Conservation (phyloP, 2,797 vertebrate genomes). For the Psittacula derbiana region DNA sequence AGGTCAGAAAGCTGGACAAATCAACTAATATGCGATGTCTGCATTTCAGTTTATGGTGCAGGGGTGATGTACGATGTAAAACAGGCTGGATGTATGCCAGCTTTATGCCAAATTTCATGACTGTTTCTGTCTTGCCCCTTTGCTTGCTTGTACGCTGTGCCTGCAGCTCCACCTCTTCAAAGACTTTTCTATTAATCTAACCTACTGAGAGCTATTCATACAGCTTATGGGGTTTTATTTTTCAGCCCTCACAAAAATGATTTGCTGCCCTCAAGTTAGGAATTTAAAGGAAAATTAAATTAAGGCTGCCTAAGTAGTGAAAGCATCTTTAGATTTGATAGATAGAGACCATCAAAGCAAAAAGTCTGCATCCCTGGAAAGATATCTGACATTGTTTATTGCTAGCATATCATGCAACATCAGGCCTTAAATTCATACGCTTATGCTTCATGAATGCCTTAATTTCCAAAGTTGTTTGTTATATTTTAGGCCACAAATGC, state of each 20-base stretch:
- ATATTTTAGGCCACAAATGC: not conserved
- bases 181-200: constrained; percentile 14
- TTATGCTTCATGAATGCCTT: not conserved
- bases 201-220: not conserved
- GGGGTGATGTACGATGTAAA: not conserved
- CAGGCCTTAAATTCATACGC: not conserved
- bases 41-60: not conserved
- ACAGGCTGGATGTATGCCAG: not conserved
- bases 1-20: not conserved
- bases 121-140: not conserved
- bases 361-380: not conserved
- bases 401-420: not conserved
- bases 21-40: not conserved
- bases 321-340: constrained; percentile 37
- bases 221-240: constrained; percentile 23
- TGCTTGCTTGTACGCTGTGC: not conserved
- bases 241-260: constrained; percentile 21
- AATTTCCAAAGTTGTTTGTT: not conserved
- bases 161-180: constrained; percentile 46
- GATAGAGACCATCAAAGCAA: constrained; percentile 33
- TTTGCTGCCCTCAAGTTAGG: constrained; percentile 39
- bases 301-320: constrained; percentile 39
- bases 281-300: constrained; percentile 60
- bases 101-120: not conserved
- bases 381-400: constrained; percentile 2